phyloP scores from a whole-genome alignment of 2,888 invertebrate species.

The Mellilla xanthometata region DNA sequence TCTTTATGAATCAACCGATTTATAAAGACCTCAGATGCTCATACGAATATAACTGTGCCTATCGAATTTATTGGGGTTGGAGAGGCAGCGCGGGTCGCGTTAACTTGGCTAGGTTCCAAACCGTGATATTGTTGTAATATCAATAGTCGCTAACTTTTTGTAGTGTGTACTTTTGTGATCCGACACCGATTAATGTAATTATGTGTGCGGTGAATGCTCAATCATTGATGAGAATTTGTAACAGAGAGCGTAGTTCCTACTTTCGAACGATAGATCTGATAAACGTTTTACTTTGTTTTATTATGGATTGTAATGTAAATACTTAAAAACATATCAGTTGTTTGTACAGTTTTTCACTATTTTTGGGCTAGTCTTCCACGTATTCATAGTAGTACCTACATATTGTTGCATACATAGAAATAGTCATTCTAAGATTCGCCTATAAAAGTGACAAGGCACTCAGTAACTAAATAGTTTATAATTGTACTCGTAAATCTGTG shows the following conservation, averaged over 20 bases:
- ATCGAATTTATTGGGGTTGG: slow-evolving; percentile 34
- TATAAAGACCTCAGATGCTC: slow-evolving; percentile 58
- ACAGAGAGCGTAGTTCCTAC: slow-evolving; percentile 11
- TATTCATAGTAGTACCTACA: no score
- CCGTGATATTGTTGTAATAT: slow-evolving; percentile 78
- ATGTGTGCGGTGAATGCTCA: slow-evolving; percentile 52
- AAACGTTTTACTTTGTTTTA: no score
- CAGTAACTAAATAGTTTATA: no score
- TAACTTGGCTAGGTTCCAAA: slow-evolving; percentile 70
- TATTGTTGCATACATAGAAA: no score
- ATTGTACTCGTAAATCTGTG: no score
- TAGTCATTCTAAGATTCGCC: no score
- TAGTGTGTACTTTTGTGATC: slow-evolving; percentile 67
- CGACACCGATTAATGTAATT: slow-evolving; percentile 69
- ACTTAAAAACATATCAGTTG: no score
- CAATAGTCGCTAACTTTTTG: slow-evolving; percentile 77
- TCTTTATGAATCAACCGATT: slow-evolving; percentile 73
- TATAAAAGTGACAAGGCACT: no score
- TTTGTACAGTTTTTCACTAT: no score
- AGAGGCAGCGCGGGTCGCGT: slow-evolving; percentile 48
- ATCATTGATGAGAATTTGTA: slow-evolving; percentile 26
- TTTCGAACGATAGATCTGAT: no score
- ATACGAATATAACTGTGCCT: slow-evolving; percentile 41
- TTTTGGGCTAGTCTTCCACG: no score
- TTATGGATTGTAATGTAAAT: no score